Base-by-base conservation (phyloP, 2,797 vertebrate species). In the Falco peregrinus region DNA sequence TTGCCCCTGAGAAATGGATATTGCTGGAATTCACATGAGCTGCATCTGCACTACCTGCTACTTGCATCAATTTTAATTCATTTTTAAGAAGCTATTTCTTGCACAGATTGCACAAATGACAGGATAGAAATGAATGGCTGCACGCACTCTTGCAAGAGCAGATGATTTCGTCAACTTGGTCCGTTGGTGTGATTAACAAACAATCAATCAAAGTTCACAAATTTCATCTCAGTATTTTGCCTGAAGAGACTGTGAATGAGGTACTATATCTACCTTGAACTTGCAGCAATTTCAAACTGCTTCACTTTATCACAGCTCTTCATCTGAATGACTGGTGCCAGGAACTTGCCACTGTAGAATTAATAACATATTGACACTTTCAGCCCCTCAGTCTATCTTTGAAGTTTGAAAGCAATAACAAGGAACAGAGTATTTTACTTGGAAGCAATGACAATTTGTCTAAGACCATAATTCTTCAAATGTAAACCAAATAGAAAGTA, bases 331-430 rank as follows among this genome's bases (percentile, higher is more conserved):
- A 91, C 82, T 94, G 69, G 71, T 96, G 89, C 90, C 96, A 96
- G 80, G 67, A 96, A 93, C 94, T 95, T 89, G 83, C 89, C 89
- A 87, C 79, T 70, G 73, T 75, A 93, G 81, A 96, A 96, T 96
- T 94, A 96, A 96, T 96, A 97, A 95, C 74, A 78, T 95, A 93
- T 84, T 95, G 94, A 95, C 93, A 94, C 81, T 77, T 96, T 75
- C 76, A 92, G 84, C 29, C 86, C n/a, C 74, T 91, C 59, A 10
- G 37, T 73, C 63, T 91, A 48, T 88, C 86, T 96, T 60, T 88
- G 74, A 94, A 75, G 47, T 95, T 8, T 74, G 59, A 95, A 92
- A 94, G 75, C 60, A 94, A 22, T 91, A 95, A 63, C 71, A 87
- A 93, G 56, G 45, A 94, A 85, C 13, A 92, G 60, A 74, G 68